A percentile compares a stretch with the other conserved stretches of the same genome.
These are phyloP conservation scores for Troides helena DNA, from an alignment of 2,888 invertebrate genomes.

Conservation along the genomic window DNA sequence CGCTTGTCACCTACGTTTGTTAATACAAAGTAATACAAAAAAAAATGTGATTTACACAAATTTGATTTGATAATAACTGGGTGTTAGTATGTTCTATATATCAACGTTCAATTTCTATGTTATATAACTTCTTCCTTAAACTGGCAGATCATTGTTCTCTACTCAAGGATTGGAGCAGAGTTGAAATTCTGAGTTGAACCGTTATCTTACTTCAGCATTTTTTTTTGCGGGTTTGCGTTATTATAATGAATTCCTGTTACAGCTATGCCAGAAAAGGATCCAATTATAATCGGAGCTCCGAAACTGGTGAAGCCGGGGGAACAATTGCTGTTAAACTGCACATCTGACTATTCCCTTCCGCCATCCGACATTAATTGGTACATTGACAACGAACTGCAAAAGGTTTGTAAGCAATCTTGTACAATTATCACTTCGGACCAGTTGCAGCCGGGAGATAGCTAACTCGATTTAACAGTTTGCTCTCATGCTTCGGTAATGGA, in stretches of 20 bases:
- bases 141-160: too few species aligned
- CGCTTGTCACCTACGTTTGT: background rate
- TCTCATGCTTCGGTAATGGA: conserved; percentile 48
- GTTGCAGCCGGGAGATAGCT: conserved; percentile 37
- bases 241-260: conserved; percentile 54
- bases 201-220: background rate
- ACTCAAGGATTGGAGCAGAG: too few species aligned
- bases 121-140: background rate
- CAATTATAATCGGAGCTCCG: conserved; percentile 67
- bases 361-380: conserved; percentile 76
- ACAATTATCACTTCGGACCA: conserved; percentile 27
- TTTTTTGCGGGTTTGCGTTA: background rate
- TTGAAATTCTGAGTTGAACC: too few species aligned
- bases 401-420: conserved; percentile 52
- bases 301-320: conserved; percentile 71
- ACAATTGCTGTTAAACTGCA: conserved; percentile 70
- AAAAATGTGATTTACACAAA: background rate
- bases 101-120: background rate
- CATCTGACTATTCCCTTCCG: conserved; percentile 71
- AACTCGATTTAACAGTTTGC: conserved; percentile 43
- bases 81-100: too few species aligned
- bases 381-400: conserved; percentile 70
- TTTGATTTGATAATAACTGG: too few species aligned
- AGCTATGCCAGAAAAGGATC: conserved; percentile 72
- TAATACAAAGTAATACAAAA: background rate